Conservation (phyloP, 2,888 invertebrate genomes). For the Parasteatoda lunata region DNA sequence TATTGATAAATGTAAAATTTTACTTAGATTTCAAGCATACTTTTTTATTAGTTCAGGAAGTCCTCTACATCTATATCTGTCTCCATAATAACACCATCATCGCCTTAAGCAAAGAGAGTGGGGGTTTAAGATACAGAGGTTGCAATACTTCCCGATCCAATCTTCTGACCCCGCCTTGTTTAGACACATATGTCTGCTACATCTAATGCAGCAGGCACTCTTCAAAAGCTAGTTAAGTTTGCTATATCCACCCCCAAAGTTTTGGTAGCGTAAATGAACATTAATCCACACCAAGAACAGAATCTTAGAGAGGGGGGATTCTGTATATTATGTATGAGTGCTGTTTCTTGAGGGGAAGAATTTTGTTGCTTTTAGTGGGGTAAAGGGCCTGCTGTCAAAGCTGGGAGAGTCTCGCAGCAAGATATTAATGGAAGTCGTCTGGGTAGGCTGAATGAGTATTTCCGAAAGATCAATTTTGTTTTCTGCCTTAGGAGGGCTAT, state of each 20-base stretch:
- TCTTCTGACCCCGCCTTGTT: neutral
- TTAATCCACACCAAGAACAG: conserved; percentile 38
- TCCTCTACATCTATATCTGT: too few species aligned
- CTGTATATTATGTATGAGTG: neutral
- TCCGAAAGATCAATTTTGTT: too few species aligned
- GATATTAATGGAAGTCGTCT: neutral
- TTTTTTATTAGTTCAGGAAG: too few species aligned
- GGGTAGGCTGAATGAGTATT: neutral
- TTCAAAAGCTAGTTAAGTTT: neutral
- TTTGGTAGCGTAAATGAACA: conserved; percentile 27
- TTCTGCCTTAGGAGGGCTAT: too few species aligned
- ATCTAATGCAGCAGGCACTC: neutral
- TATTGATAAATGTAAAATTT: too few species aligned
- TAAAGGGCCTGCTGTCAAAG: neutral
- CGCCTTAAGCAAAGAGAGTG: too few species aligned
- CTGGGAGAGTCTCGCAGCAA: neutral
- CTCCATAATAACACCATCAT: too few species aligned
- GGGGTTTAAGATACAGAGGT: neutral
- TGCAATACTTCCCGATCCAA: neutral
- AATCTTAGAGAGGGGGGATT: neutral
- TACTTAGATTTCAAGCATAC: too few species aligned
- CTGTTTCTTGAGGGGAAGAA: neutral
- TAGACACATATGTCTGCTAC: neutral
- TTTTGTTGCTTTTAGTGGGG: neutral
- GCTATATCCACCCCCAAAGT: conserved; percentile 13